Base-by-base conservation (phyloP, 2,888 invertebrate genomes). In the Drosophila ustulata region DNA sequence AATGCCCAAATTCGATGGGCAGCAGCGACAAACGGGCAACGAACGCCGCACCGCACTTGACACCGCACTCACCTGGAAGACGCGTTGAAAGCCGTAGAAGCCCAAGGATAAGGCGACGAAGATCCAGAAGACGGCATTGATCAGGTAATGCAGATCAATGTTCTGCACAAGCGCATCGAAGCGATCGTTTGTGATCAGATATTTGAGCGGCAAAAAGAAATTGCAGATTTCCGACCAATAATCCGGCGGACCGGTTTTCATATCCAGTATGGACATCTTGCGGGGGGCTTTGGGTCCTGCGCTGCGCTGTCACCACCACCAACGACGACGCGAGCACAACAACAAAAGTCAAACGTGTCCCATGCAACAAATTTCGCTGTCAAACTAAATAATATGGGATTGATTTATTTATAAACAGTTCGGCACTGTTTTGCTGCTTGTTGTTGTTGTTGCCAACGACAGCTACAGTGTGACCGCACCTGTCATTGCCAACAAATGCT, bases 121-220 rank as follows among this genome's bases (percentile, higher is more conserved):
- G 66, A 92, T 91, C 93, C 92, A 92, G 71, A 92, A 92, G 45
- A 92, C 85, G 3, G 89, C 88, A 80, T 92, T 92, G 13, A 89
- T 77, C 73, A 92, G 86, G 83, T 91, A 92, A 83, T 89, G 88
- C 8, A 92, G 73, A 59, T 91, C 88, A 6, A 92, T 89, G 69
- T 91, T 91, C 69, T 91, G 89, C 28, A 92, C 83, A n/a, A 92
- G 66, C 4, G 90, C 79, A 52, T 92, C 92, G 55, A 91, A 91
- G 18, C 90, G 89, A 50, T 91, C 89, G 66, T 88, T 89, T 30
- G 88, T 88, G 7, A 92, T 89, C 58, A 92, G 82, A 77, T 91
- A 91, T 66, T 91, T 92, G 1, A 92, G 75, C 55, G 92, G 92
- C 64, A 91, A 73, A 73, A 92, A 92, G 70, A 92, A 91, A 64